Evolutionary conservation across 1,140 invertebrate genomes (phyloP), one percentile per base, ranked within the genome.

Genomic region (Cyrtorhinus lividipennis): DNA sequence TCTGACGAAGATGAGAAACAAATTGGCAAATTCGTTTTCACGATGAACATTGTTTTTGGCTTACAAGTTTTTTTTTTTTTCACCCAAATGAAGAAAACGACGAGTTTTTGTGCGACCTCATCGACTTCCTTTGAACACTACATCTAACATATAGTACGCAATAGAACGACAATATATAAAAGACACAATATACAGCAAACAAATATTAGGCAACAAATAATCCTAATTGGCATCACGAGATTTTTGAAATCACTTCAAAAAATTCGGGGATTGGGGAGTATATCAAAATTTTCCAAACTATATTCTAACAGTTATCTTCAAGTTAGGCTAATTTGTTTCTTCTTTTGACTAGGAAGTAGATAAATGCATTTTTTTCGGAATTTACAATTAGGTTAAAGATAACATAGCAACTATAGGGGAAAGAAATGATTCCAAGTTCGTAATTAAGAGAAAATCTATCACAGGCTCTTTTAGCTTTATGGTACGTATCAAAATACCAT

Each of bases 401-500:
- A 53, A 53, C 5, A 53, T 15, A 53, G 20, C 5, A 53, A 8
- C 48, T 10, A 10, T 8, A 53, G 10, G 5, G 20, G 20, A 13
- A 5, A 5, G 20, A 5, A 53, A 12, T 53, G 48, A 53, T 15
- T 22, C 10, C 48, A n/a, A n/a, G n/a, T 53, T 53, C 20, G 5
- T 5, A 53, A 53, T 15, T 22, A 53, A 53, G 5, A 53, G 48
- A 53, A 10, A 53, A 53, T 22, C 20, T 53, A 53, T 53, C 48
- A 53, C 48, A 53, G 48, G 48, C 48, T 53, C 48, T 15, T 53
- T 53, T 15, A 53, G 48, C 48, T 53, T 53, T 53, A 22, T 22
- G 48, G 18, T 53, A 53, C 10, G 48, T 53, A 12, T 12, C 20
- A 20, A n/a, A n/a, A n/a, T n/a, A n/a, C n/a, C n/a, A n/a, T n/a